Evolutionary conservation across 2,797 vertebrate genomes (phyloP), one percentile per base, ranked within the genome.

Genomic region (Notolabrus celidotus): DNA sequence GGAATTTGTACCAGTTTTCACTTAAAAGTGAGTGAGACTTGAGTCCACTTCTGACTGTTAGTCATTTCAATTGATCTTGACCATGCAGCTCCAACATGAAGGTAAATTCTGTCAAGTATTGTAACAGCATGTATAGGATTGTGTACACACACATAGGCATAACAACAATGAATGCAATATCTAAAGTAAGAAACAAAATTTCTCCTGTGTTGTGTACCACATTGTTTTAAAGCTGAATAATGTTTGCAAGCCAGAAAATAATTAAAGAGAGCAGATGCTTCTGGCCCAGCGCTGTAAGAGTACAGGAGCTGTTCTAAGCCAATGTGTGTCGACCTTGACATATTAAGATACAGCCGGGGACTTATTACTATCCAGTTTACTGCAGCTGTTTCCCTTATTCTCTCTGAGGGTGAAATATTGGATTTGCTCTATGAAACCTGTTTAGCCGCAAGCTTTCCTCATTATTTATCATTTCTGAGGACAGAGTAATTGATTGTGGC

Each of bases 401-500:
- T 73, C 68, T 81, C 71, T 4, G 34, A 83, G 85, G n/a, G 85
- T 86, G 80, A 87, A 87, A 82, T 79, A 89, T 85, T 84, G 77
- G 63, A 89, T 90, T 87, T 80, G 63, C 74, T 78, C 73, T 85
- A 71, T 41, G 79, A 87, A 89, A 88, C 88, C 58, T 84, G 72
- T 88, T 88, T 85, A 82, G 83, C 84, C 39, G 14, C 58, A 56
- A 90, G 86, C 77, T 81, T 88, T 76, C 46, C 77, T 88, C 77
- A 77, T 90, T 88, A 88, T 86, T 88, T 90, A 89, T 83, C 49
- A 86, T 88, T 90, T 90, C 79, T 79, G 77, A 82, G 78, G 88
- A 83, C 74, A 71, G 71, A 81, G 75, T 89, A 88, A 92, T 92
- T 92, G 88, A 93, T 89, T 85, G 67, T 85, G 82, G 77, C 46